Evolutionary conservation across 2,113 vertebrate species (phyloP), one percentile per base, ranked within the genome.

Genomic region (Morone saxatilis): DNA sequence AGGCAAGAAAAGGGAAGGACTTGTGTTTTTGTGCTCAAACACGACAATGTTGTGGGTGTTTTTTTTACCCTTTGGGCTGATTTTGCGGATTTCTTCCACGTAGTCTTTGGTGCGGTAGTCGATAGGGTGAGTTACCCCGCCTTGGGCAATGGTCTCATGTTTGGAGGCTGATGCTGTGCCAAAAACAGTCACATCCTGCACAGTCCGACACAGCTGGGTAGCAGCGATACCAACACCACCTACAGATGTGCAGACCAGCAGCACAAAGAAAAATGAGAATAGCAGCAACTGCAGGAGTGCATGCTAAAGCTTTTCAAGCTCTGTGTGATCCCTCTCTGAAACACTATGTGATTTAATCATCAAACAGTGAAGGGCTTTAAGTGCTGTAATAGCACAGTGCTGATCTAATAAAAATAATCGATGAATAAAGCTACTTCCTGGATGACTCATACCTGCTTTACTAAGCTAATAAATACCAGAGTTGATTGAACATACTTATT

Each of bases 191-290:
- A 99, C 96, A 0, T 97, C 96, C 76, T 96, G 95, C 78, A 99
- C 96, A 0, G 96, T 97, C 70, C 96, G 96, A 88, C 97, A 99
- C 85, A 99, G 95, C 95, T 99, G 98, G 89, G 97, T 93, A 31
- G 96, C 97, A 51, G 98, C 98, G 40, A 96, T 96, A 13, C 98
- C 98, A 74, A 99, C 98, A 0, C 98, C 98, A 83, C 98, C 98
- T 99, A 53, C 17, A 80, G 76, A 85, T 57, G 72, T 79, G 76
- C 43, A 66, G 5, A 85, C 16, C n/a, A 76, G 45, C 54, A 40
- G 43, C 48, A 74, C 7, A 13, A 16, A 57, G 31, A 2, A 20
- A 65, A 57, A 68, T 54, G 41, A 71, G 72, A 69, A 69, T 0
- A 40, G 51, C 2, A 40, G 66, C 50, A 40, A 8, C 19, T 51